Conservation (phyloP, 2,888 invertebrate genomes). For the Ceriagrion tenellum region DNA sequence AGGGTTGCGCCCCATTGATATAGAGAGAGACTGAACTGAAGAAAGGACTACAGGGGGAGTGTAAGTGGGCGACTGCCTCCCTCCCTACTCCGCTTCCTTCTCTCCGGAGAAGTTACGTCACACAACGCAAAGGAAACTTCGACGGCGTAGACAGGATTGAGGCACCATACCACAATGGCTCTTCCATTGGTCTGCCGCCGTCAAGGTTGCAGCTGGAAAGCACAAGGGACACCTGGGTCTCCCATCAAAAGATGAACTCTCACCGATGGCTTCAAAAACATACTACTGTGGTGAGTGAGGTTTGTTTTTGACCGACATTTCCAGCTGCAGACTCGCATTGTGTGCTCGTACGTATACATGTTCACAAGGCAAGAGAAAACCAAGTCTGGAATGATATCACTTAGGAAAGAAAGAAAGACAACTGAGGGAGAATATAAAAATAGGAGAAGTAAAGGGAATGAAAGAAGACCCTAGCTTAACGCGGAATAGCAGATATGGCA, state of each 20-base stretch:
- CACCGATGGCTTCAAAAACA: neutral
- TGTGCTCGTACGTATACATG: too few species aligned
- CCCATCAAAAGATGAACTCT: neutral
- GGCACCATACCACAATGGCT: neutral
- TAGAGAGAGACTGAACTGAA: neutral
- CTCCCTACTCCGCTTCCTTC: neutral
- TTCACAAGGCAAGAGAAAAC: neutral
- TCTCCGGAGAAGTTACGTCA: conserved; percentile 21
- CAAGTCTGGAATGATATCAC: neutral
- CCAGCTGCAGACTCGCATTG: neutral
- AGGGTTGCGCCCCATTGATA: too few species aligned
- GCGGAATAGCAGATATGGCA: too few species aligned
- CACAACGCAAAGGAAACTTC: neutral
- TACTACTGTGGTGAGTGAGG: neutral
- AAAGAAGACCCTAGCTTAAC: too few species aligned
- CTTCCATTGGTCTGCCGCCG: neutral
- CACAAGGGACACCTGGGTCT: neutral
- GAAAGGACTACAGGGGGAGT: neutral
- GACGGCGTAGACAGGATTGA: neutral
- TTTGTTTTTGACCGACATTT: neutral
- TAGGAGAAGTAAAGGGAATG: too few species aligned
- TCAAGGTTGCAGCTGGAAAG: neutral
- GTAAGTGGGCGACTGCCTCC: too few species aligned
- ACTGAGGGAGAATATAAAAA: neutral
- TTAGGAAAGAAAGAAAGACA: too few species aligned